These are phyloP conservation scores for Gonocerus acuteangulatus DNA, from an alignment of 2,888 invertebrate species.

Conservation along the genomic window DNA sequence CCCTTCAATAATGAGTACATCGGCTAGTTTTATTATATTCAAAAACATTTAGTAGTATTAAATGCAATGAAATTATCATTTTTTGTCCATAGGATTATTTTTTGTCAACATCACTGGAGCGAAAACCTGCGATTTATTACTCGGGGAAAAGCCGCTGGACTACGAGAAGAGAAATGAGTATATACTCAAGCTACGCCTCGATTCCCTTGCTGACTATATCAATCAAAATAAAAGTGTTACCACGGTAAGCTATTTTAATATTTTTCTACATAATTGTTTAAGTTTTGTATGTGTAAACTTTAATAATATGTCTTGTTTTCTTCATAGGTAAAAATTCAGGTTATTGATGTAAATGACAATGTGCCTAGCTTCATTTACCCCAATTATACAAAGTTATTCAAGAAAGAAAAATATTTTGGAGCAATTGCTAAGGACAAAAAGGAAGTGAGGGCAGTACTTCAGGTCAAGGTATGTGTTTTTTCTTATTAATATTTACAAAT, in stretches of 20 bases:
- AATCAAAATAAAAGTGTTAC: constrained; percentile 69
- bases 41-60: background rate
- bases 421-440: constrained; percentile 64
- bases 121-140: constrained; percentile 71
- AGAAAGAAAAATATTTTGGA: constrained; percentile 56
- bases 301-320: background rate
- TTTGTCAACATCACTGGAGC: constrained; percentile 65
- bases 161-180: constrained; percentile 69
- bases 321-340: constrained; percentile 62
- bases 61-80: background rate
- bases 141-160: constrained; percentile 64
- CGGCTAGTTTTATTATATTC: too few relatives aligned
- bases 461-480: constrained; percentile 65
- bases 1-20: too few relatives aligned
- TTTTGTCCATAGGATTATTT: constrained; percentile 55
- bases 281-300: background rate
- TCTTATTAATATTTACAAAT: too few relatives aligned
- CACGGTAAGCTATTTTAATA: background rate
- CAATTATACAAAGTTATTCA: constrained; percentile 54
- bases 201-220: constrained; percentile 71
- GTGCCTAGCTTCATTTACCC: constrained; percentile 72
- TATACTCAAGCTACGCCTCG: constrained; percentile 64
- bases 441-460: constrained; percentile 65
- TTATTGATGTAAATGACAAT: constrained; percentile 85
- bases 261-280: background rate